These are phyloP conservation scores for Melanophora roralis DNA, from an alignment of 2,888 invertebrate species.

Conservation along the genomic window DNA sequence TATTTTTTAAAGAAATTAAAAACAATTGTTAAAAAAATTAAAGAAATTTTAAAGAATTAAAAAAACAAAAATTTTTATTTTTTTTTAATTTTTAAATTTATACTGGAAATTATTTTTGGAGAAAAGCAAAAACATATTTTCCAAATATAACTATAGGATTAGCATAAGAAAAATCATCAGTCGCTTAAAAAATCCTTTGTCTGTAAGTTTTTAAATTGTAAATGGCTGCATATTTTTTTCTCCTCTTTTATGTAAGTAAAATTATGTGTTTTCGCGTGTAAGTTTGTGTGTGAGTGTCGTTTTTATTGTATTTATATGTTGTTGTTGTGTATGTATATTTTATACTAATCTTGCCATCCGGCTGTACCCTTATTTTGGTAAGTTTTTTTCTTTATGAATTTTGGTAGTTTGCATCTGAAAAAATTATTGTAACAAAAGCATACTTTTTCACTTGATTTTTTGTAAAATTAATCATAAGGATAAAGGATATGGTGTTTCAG, in stretches of 20 bases:
- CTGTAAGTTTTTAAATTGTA: constrained; percentile 4
- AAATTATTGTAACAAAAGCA: not conserved
- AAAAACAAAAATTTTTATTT: not conserved
- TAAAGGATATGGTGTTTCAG: no score
- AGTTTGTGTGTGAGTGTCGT: constrained; percentile 1
- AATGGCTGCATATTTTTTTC: constrained; percentile 47
- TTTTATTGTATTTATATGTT: not conserved
- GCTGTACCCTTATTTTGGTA: not conserved
- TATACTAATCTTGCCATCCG: not conserved
- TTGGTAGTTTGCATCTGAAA: not conserved
- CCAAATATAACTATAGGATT: no score
- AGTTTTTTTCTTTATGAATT: not conserved
- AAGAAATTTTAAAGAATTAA: not conserved
- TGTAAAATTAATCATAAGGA: no score
- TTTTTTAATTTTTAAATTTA: no score
- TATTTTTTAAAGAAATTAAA: not conserved
- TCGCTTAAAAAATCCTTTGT: constrained; percentile 6
- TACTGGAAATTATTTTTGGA: no score
- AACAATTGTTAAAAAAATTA: not conserved
- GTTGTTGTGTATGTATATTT: not conserved
- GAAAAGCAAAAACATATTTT: no score
- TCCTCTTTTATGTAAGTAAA: not conserved
- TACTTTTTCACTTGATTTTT: not conserved
- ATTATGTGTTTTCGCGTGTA: no score
- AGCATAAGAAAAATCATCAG: not conserved